phyloP scores from a whole-genome alignment of 1,140 invertebrate species.

The Argopecten irradians region DNA sequence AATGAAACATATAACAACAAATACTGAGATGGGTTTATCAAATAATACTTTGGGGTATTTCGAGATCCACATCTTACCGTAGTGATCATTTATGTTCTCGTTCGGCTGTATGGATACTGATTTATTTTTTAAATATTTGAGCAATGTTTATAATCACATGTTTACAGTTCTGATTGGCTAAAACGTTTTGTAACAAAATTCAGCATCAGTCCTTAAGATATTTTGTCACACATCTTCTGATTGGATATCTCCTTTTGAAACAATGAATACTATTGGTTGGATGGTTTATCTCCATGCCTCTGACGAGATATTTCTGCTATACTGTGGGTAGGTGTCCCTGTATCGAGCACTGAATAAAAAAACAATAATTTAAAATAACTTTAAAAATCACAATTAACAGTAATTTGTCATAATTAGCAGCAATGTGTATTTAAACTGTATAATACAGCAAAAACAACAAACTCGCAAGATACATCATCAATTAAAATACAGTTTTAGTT shows the following conservation, averaged over 20 bases:
- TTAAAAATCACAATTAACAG: neutral
- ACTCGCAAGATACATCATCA: neutral
- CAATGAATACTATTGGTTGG: neutral
- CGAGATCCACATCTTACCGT: neutral
- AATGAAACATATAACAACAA: neutral
- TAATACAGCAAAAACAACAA: neutral
- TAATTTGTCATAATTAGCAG: neutral
- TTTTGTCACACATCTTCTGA: neutral
- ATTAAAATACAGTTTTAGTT: neutral
- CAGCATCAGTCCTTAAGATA: neutral
- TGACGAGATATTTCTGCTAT: slow-evolving; percentile 65
- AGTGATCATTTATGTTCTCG: neutral
- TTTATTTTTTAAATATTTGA: too few species aligned
- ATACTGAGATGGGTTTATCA: neutral
- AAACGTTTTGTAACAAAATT: slow-evolving; percentile 9
- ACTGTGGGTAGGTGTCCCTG: slow-evolving; percentile 71
- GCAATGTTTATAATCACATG: slow-evolving; percentile 24
- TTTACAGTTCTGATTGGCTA: slow-evolving; percentile 6
- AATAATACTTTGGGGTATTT: neutral
- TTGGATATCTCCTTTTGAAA: neutral
- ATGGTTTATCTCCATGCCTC: slow-evolving; percentile 68
- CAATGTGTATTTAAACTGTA: neutral
- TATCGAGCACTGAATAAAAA: slow-evolving; percentile 66
- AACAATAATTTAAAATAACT: neutral
- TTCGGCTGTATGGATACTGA: neutral